These are phyloP conservation scores for Eubasilissa splendida DNA, from an alignment of 2,888 invertebrate genomes.

Conservation along the genomic window DNA sequence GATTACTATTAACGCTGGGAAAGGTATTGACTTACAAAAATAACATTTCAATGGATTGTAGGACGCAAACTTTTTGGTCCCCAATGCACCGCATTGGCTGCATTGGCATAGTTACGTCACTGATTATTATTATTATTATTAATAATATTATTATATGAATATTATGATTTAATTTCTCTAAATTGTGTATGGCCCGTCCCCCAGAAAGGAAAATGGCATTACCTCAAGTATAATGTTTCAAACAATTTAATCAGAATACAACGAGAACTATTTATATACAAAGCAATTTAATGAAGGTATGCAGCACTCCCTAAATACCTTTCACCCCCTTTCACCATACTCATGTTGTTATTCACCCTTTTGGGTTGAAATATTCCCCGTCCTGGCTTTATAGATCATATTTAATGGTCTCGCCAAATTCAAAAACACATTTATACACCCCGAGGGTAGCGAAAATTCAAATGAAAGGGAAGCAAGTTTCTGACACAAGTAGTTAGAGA, in stretches of 20 bases:
- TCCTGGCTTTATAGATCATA: constrained; percentile 32
- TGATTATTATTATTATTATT: too few relatives aligned
- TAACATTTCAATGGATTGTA: too few relatives aligned
- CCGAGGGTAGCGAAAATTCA: neutral
- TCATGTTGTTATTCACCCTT: constrained; percentile 35
- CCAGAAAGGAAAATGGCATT: too few relatives aligned
- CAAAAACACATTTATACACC: constrained; percentile 36
- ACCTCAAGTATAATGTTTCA: neutral
- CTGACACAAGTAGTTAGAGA: constrained; percentile 18
- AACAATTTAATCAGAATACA: constrained; percentile 13
- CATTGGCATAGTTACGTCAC: too few relatives aligned
- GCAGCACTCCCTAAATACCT: neutral
- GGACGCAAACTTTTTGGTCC: too few relatives aligned
- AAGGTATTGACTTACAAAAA: too few relatives aligned
- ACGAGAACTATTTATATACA: constrained; percentile 6
- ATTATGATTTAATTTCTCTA: too few relatives aligned
- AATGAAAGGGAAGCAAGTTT: constrained; percentile 6
- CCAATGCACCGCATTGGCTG: too few relatives aligned
- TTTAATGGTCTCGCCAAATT: constrained; percentile 39
- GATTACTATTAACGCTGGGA: too few relatives aligned
- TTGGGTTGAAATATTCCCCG: constrained; percentile 30
- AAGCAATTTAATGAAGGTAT: constrained; percentile 21
- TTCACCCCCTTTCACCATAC: constrained; percentile 12
- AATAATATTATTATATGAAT: too few relatives aligned
- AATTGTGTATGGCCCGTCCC: too few relatives aligned